Evolutionary conservation across 2,113 vertebrate species (phyloP), one percentile per base, ranked within the genome.

Genomic region (Gambusia affinis): DNA sequence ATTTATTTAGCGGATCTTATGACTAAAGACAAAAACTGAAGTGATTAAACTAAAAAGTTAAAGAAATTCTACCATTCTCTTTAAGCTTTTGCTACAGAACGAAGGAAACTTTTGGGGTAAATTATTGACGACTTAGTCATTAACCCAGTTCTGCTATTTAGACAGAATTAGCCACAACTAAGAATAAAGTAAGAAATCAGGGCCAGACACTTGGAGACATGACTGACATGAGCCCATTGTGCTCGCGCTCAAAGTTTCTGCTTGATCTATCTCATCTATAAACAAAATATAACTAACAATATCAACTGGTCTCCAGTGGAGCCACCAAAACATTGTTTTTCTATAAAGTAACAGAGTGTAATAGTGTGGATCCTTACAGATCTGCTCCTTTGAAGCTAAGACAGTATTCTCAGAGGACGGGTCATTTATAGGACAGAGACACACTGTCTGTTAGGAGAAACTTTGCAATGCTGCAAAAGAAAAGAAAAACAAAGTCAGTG

Each of bases 61-160:
- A 22, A 64, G 8, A 12, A 42, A 24, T 11, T 3, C 44, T 37
- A 19, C 12, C 24, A 57, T 57, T 57, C 47, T 69, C 14, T 51
- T 54, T 67, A 60, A 70, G 3, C 42, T 24, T 30, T 64, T 15
- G 66, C 42, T 27, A 29, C 27, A 68, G 72, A 39, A 88, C 27
- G 31, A 64, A 44, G n/a, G 61, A 73, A 79, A 86, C 61, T 17
- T 73, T 78, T 44, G 76, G 75, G 75, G 70, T 89, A 78, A 83
- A 84, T 87, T 90, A 89, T 90, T 90, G 86, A 84, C 44, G 39
- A 86, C 70, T 85, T 31, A 75, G 54, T 87, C 88, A 85, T 89
- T 88, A 86, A 80, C 88, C 85, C 83, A 86, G 81, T 90, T 87
- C 70, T 77, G 54, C 76, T 88, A 74, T 88, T 86, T 87, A 51